Base-by-base conservation (phyloP, 2,888 invertebrate genomes). In the Ophion ellenae region DNA sequence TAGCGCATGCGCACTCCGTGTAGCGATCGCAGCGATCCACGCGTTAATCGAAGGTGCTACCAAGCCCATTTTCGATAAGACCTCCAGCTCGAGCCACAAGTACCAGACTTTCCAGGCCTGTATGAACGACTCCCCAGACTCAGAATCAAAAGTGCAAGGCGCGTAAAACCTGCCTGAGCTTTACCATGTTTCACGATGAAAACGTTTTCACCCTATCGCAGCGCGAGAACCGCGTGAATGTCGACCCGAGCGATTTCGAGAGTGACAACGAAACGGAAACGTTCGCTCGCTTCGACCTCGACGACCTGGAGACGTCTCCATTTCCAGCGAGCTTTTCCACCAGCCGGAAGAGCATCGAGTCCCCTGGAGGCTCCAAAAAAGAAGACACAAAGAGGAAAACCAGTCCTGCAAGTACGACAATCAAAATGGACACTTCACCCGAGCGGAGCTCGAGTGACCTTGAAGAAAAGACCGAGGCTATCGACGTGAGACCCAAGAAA, bases 251-350 rank as follows among this genome's bases (percentile, higher is more conserved):
- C 36, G 83, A 83, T 10, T 79, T 82, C 5, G 82, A 83, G 0
- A 73, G n/a, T 53, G 78, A 79, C 17, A 77, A 85, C 0, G 70
- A 84, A 3, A 86, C 86, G 2, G 59, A 36, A 4, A 67, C 59
- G 6, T 75, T 86, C 47, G 77, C 74, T 28, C 79, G 67, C 17
- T 70, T 83, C 63, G 67, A 85, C 40, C 47, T 83, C 36, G 81
- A 69, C 5, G 86, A 83, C 9, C 71, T 77, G 7, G 32, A 24
- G 4, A 66, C 80, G 59, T 83, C 86, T 17, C 70, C 79, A 40
- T 53, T 47, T 7, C 10, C n/a, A 7, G 7, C 36, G 11, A 81
- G 57, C 24, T 73, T 81, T n/a, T 75, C 73, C 2, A 74, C 66
- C 61, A 17, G 45, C 0, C n/a, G 66, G 5, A 10, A 70, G 7